Conservation (phyloP, 2,113 vertebrate genomes). For the Bos indicus region DNA sequence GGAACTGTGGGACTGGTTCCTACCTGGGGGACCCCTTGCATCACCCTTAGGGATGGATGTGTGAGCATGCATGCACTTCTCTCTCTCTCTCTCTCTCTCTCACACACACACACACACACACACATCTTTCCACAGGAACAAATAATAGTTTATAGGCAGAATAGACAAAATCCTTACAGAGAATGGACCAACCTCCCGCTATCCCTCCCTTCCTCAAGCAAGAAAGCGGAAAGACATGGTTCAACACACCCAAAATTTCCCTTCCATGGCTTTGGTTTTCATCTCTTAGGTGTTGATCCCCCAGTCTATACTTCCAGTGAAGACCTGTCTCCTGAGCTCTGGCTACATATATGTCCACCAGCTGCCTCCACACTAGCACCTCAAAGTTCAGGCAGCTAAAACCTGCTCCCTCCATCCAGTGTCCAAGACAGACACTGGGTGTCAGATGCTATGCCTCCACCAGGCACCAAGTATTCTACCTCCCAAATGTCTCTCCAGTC, state of each 20-base stretch:
- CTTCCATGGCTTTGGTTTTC: neutral
- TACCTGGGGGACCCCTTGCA: neutral
- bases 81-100: no score
- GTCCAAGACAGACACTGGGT: neutral
- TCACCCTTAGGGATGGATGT: neutral
- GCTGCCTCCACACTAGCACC: rapidly evolving
- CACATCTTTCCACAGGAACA: neutral
- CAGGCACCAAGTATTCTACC: neutral
- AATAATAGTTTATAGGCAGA: neutral
- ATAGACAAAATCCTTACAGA: neutral
- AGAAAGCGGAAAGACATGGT: neutral
- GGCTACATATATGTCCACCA: rapidly evolving
- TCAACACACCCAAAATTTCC: neutral
- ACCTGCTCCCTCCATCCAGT: neutral
- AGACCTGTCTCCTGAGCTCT: neutral
- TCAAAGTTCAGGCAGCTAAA: neutral
- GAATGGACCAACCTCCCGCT: rapidly evolving
- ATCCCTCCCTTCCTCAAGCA: neutral
- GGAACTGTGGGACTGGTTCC: neutral
- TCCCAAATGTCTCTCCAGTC: neutral
- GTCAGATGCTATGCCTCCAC: neutral
- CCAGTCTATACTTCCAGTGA: neutral
- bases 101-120: neutral
- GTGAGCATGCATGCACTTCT: no score
- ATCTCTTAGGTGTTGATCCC: neutral